Conservation (phyloP, 2,888 invertebrate genomes). For the Trissonchulus latispiculum region DNA sequence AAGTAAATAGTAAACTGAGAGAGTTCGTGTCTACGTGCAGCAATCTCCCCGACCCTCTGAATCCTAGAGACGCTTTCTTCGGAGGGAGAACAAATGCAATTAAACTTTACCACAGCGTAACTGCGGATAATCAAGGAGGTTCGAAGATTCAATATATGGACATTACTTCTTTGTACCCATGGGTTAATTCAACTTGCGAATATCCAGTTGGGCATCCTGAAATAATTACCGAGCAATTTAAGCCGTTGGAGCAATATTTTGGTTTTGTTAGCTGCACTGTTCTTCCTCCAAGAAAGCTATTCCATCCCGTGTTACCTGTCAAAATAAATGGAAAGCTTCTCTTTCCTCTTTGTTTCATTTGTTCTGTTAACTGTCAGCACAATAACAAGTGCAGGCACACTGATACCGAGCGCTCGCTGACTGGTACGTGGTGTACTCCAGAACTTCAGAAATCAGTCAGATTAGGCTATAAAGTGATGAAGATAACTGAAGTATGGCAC, state of each 20-base stretch:
- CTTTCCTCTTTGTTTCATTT: conserved; percentile 4
- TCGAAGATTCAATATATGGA: no score
- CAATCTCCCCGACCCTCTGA: no score
- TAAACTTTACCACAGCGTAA: no score
- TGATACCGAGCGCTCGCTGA: background rate
- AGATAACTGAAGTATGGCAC: conserved; percentile 12
- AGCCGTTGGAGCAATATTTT: conserved; percentile 6
- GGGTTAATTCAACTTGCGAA: no score
- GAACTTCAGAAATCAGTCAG: background rate
- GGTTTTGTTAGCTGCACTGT: background rate
- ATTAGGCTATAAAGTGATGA: background rate
- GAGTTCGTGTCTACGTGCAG: no score
- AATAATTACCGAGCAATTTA: conserved; percentile 4
- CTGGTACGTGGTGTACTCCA: no score
- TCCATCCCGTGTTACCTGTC: background rate
- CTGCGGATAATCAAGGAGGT: no score
- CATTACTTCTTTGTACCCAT: no score
- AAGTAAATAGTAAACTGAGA: no score
- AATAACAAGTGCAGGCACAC: background rate
- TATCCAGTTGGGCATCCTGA: background rate
- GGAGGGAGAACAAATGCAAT: no score
- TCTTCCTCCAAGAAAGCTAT: background rate
- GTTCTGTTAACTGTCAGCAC: background rate
- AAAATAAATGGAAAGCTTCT: background rate
- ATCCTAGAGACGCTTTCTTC: no score